Conservation (phyloP, 2,797 vertebrate species). For the Karalla daura region DNA sequence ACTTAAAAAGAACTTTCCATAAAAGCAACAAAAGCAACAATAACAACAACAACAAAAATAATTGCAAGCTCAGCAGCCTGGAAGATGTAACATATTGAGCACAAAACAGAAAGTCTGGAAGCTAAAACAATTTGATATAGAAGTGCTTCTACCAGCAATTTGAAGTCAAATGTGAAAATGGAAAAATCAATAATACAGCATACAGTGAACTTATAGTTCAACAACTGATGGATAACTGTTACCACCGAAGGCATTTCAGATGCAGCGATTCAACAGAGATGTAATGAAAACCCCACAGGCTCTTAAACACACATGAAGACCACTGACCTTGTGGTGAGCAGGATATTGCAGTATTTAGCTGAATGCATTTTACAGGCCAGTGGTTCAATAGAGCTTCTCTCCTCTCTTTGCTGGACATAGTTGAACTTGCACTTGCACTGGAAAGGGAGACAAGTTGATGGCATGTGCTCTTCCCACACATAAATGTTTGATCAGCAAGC, state of each 20-base stretch:
- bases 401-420: constrained; percentile 12
- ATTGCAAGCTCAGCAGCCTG: background rate
- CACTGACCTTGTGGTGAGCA: constrained; percentile 19
- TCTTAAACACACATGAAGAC: constrained; percentile 6
- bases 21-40: no score
- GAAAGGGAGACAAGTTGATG: background rate
- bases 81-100: background rate
- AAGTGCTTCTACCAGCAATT: constrained; percentile 16
- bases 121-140: constrained; percentile 12
- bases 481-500: constrained; percentile 12
- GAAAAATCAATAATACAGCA: constrained; percentile 51
- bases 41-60: no score
- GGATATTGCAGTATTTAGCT: constrained; percentile 22
- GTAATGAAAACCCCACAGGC: constrained; percentile 29
- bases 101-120: background rate
- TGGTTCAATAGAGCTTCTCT: constrained; percentile 12
- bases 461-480: constrained; percentile 25
- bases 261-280: constrained; percentile 26
- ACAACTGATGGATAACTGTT: constrained; percentile 24
- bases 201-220: constrained; percentile 35
- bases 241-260: constrained; percentile 31
- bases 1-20: no score
- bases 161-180: constrained; percentile 37
- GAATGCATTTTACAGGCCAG: constrained; percentile 15
- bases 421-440: constrained; percentile 9